A percentile compares a stretch with the other conserved stretches of the same genome.
Evolutionary conservation across 1,140 invertebrate species (phyloP).

Genomic region (Onthophagus taurus): DNA sequence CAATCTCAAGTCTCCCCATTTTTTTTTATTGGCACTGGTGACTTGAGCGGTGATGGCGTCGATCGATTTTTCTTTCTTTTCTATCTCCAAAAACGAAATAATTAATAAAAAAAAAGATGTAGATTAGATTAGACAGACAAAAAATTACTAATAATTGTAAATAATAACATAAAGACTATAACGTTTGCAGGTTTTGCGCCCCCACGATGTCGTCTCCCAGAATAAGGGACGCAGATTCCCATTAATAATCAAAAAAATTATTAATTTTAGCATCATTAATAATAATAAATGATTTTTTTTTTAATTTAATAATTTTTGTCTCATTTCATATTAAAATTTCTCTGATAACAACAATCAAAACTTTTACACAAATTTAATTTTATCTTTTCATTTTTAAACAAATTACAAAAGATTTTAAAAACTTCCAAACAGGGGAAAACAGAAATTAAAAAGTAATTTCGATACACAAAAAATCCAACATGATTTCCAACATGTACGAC

Average conservation of each 20-base stretch:
- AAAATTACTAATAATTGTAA: conserved; percentile 14
- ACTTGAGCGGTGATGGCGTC: too few species aligned
- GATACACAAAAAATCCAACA: conserved; percentile 29
- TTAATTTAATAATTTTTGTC: conserved; percentile 1
- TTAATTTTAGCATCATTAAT: conserved; percentile 5
- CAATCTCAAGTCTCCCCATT: too few species aligned
- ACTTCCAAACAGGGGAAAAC: conserved; percentile 21
- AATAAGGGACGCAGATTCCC: conserved; percentile 36
- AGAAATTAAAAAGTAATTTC: conserved; percentile 25
- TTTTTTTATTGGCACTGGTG: too few species aligned
- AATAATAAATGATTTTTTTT: conserved; percentile 11
- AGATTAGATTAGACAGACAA: conserved; percentile 10
- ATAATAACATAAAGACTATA: conserved; percentile 13
- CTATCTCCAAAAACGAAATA: too few species aligned
- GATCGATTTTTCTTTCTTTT: too few species aligned
- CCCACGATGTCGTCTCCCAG: conserved; percentile 44
- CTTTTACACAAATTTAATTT: conserved; percentile 28
- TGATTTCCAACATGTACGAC: too few species aligned
- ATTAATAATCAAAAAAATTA: conserved; percentile 9
- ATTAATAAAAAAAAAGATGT: too few species aligned
- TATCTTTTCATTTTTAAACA: conserved; percentile 24
- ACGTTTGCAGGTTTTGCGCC: conserved; percentile 29
- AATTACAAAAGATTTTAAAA: too few species aligned
- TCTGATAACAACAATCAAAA: conserved; percentile 16
- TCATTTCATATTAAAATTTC: too few species aligned